These are phyloP conservation scores for Sisor rabdophorus DNA, from an alignment of 2,113 vertebrate genomes.

Conservation along the genomic window DNA sequence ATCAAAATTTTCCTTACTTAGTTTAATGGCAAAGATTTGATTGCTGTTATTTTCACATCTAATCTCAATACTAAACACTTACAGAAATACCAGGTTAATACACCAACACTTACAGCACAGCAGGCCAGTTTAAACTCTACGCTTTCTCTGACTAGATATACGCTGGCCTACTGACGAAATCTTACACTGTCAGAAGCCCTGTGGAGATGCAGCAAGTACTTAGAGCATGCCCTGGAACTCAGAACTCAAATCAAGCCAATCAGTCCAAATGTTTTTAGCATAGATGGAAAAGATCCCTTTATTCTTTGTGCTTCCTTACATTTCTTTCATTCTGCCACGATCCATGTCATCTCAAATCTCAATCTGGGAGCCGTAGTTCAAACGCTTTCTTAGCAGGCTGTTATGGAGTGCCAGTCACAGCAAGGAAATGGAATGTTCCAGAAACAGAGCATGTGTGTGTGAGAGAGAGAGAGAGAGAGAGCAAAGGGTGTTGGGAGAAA, in stretches of 20 bases:
- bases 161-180: background rate
- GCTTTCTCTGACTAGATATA: background rate
- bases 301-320: background rate
- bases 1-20: background rate
- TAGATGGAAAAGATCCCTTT: background rate
- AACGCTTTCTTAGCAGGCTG: background rate
- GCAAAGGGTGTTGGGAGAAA: background rate
- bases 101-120: background rate
- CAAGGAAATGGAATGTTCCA: background rate
- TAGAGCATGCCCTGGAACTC: background rate
- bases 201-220: background rate
- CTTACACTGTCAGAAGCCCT: background rate
- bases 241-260: background rate
- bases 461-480: background rate
- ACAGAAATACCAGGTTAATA: background rate
- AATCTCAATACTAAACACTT: background rate
- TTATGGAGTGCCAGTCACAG: conserved; percentile 17
- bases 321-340: conserved; percentile 12
- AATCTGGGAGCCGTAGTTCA: conserved; percentile 1
- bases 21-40: background rate
- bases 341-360: background rate
- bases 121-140: background rate
- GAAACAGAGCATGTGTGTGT: conserved; percentile 4
- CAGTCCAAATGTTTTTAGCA: background rate
- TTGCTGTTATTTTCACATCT: background rate